Base-by-base conservation (phyloP, 92 coral and sea anemone species). In the Paragorgia papillata region DNA sequence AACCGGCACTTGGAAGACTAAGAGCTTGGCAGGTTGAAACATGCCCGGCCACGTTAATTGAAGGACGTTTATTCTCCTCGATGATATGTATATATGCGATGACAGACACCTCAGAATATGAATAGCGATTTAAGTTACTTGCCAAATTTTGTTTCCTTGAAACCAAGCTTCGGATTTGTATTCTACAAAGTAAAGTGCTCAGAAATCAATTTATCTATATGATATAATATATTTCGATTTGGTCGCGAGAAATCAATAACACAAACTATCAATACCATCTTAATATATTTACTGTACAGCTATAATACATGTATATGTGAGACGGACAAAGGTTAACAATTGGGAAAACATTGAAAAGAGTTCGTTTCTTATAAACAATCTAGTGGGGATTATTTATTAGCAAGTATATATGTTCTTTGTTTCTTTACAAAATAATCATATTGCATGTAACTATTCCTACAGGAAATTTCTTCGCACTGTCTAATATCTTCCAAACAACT, bases 1-100 rank as follows among this genome's bases (percentile, higher is more conserved):
- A 37, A 66, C 39, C 18, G 31, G 34, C 22, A 28, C 39, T 68
- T 29, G 41, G 27, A 13, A 56, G 15, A 21, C 25, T 44, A 37
- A 9, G 41, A 48, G 21, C 33, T 22, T 20, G 13, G 58, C 75
- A 68, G 24, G 75, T 68, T 68, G 27, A 9, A 68, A 68, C 58
- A 33, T 68, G 75, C 75, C 75, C 58, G 33, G 28, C 60, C 57
- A 68, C 39, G 60, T 46, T 37, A 37, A 4, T 37, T 37, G 14
- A 7, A 46, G 26, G 41, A 46, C 2, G 59, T 68, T 26, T 25
- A 66, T 13, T 13, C 13, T 30, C 29, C 33, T 1, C 17, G 26
- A 35, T 35, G 37, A 3, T 24, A n/a, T n/a, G n/a, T n/a, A n/a
- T n/a, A n/a, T n/a, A 1, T 18, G 25, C 33, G 75, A 44, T 48